Base-by-base conservation (phyloP, 2,113 vertebrate species). In the Abramis brama region DNA sequence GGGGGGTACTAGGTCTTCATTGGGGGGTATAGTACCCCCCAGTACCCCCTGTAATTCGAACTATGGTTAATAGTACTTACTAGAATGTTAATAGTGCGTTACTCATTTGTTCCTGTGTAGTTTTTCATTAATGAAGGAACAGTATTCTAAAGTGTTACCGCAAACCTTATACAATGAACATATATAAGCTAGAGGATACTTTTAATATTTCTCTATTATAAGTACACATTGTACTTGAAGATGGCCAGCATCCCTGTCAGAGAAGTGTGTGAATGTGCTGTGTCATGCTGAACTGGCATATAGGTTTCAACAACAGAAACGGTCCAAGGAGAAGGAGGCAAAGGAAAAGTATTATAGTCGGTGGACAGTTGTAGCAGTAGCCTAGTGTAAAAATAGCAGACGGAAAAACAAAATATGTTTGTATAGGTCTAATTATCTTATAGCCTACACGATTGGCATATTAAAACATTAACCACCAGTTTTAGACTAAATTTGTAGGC, bases 281-380 rank as follows among this genome's bases (percentile, higher is more conserved):
- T 43, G 55, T 79, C 77, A 79, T 43, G 55, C 55, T 79, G 39
- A 79, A 21, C 19, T 43, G 77, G 77, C 30, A 13, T 79, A 21
- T 39, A 4, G 11, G 5, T 4, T 47, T 62, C 27, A 39, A 13
- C 19, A 43, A 23, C 12, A 62, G n/a, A 47, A 27, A 66, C 39
- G 23, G 9, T 19, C 7, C 15, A 23, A 71, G 27, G 8, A 71
- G 39, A 39, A 2, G 17, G 33, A 71, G 23, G 19, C 9, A 43
- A 4, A 39, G 19, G 19, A 71, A 23, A 21, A 39, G 19, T 15
- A 71, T 39, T 23, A 6, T 10, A 11, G 19, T 71, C 9, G 11
- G 33, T 39, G 5, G 66, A 70, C 21, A 71, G 11, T n/a, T 39
- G 52, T 23, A 36, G 9, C 2, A 78, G 50, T 39, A 23, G 19